Evolutionary conservation across 2,888 invertebrate genomes (phyloP).

Genomic region (Pseudanteris insignis): DNA sequence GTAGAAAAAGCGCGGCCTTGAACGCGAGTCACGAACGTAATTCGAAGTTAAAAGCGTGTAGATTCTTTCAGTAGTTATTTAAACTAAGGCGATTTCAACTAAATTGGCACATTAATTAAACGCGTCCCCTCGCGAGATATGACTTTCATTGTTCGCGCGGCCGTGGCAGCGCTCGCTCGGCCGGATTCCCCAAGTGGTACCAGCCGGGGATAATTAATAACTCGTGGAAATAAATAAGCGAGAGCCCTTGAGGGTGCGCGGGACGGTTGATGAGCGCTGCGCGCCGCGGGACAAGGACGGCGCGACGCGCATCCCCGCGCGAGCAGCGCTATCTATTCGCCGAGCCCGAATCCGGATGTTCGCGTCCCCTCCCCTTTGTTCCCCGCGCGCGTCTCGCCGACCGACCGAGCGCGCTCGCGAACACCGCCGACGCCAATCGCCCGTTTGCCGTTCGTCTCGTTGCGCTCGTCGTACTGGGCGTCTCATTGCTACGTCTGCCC

Average conservation of each 20-base stretch:
- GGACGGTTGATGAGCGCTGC: conserved; percentile 33
- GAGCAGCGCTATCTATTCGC: conserved; percentile 16
- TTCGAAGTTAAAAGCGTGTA: conserved; percentile 35
- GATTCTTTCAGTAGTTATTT: conserved; percentile 41
- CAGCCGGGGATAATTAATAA: conserved; percentile 43
- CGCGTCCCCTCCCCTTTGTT: conserved; percentile 8
- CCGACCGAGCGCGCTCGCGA: too few species aligned
- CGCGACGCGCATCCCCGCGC: conserved; percentile 17
- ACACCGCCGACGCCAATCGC: too few species aligned
- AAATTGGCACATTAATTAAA: conserved; percentile 44
- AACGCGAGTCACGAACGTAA: conserved; percentile 26
- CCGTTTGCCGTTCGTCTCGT: conserved; percentile 4
- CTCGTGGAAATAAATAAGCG: conserved; percentile 41
- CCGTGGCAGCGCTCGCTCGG: conserved; percentile 18
- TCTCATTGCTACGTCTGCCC: conserved; percentile 37
- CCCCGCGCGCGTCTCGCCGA: conserved; percentile 3
- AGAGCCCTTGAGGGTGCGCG: conserved; percentile 33
- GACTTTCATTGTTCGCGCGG: conserved; percentile 39
- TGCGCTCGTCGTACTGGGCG: conserved; percentile 23
- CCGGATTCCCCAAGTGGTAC: conserved; percentile 31
- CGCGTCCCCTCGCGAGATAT: conserved; percentile 39
- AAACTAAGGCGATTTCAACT: conserved; percentile 40
- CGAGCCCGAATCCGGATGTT: conserved; percentile 42
- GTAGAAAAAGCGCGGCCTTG: too few species aligned
- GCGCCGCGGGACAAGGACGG: conserved; percentile 1